A percentile compares a stretch with the other conserved stretches of the same genome.
Conservation (phyloP, 2,797 vertebrate genomes). For the Malurus splendens region DNA sequence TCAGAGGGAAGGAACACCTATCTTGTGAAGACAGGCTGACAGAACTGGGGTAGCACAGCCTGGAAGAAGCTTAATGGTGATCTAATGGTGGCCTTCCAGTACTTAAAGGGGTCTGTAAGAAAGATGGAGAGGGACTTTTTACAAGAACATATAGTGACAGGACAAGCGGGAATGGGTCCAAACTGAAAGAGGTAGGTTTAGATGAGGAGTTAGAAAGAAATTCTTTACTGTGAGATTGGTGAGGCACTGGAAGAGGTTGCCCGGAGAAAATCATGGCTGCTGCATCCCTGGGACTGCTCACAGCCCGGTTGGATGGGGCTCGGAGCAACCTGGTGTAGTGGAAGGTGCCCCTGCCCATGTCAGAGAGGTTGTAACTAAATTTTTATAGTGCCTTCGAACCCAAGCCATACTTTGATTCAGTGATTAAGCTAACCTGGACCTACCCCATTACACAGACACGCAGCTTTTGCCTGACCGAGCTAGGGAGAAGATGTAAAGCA, state of each 20-base stretch:
- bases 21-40: background rate
- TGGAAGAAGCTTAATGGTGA: background rate
- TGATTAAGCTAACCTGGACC: background rate
- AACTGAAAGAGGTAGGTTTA: background rate
- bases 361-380: background rate
- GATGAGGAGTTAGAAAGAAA: background rate
- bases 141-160: background rate
- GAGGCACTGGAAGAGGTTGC: background rate
- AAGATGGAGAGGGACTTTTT: background rate
- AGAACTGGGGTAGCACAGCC: background rate
- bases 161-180: background rate
- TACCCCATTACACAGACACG: background rate
- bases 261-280: background rate
- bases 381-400: background rate
- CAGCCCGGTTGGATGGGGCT: accelerated
- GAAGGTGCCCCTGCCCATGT: background rate
- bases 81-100: background rate
- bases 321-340: background rate
- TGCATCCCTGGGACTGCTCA: background rate
- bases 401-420: background rate
- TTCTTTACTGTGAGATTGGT: background rate
- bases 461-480: background rate
- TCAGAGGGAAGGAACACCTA: too few species aligned
- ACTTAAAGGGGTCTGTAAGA: background rate
- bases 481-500: background rate